Base-by-base conservation (phyloP, 2,113 vertebrate genomes). In the Mugil cephalus region DNA sequence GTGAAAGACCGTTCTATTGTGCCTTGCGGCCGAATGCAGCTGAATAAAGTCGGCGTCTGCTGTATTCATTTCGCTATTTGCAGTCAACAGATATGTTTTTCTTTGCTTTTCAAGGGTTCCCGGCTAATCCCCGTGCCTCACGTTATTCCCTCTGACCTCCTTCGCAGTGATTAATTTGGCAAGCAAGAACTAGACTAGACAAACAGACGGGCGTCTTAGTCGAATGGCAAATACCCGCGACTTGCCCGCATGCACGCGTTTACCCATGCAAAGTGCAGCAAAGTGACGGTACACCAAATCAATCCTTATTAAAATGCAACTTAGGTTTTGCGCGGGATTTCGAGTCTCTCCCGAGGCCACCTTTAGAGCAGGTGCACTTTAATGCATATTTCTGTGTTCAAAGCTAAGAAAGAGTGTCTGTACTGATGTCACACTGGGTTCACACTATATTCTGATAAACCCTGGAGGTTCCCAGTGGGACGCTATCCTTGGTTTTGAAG, bases 271-370 rank as follows among this genome's bases (percentile, higher is more conserved):
- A 38, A 69, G n/a, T 55, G 47, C 61, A 51, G 46, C 18, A 48
- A 55, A 71, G 18, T 47, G 35, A 61, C 47, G 42, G 62, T 11
- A 39, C 53, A 48, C 13, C 38, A 47, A 52, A 82, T 87, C 73
- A 65, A 79, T 83, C 52, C 62, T 80, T 59, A 74, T 87, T 87
- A 65, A 66, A 83, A 80, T 63, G 36, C 35, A 46, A 65, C 81
- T 82, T 84, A 62, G 24, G 19, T 46, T n/a, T 62, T 35, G 21
- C 55, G 42, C 47, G 5, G 5, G 24, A 30, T 30, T 2, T 30
- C 2, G 24, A 46, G 14, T 17, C 19, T 65, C 83, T 79, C 69
- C 1, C 14, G 70, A 71, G 67, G 42, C 10, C 6, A 0, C 10
- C 13, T 39, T 78, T 12, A 50, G 39, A 55, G 54, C 15, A 50